phyloP scores from a whole-genome alignment of 2,888 invertebrate genomes.

The Chouioia cunea region DNA sequence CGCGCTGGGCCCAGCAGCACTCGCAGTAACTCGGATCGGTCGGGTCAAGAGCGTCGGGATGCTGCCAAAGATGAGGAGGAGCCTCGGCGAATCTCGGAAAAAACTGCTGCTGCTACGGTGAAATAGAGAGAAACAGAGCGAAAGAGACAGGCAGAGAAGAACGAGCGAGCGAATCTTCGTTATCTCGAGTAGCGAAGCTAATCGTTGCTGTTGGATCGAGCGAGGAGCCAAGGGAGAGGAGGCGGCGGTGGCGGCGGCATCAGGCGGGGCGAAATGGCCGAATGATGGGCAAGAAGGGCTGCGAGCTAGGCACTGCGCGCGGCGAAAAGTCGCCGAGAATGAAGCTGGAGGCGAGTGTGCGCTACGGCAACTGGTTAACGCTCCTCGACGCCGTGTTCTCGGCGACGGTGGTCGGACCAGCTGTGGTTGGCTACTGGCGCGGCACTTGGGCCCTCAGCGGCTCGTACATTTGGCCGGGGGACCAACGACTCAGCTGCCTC shows the following conservation, averaged over 20 bases:
- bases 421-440: slow-evolving; percentile 89
- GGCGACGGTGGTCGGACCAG: slow-evolving; percentile 80
- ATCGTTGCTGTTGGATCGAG: too few species aligned
- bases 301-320: slow-evolving; percentile 22
- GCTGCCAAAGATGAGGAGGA: slow-evolving; percentile 18
- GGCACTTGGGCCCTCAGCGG: slow-evolving; percentile 87
- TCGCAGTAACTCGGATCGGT: slow-evolving; percentile 57
- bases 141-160: too few species aligned
- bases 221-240: slow-evolving; percentile 26
- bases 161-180: neutral
- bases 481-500: slow-evolving; percentile 74
- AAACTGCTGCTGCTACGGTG: neutral
- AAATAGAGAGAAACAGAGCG: too few species aligned
- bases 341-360: slow-evolving; percentile 64
- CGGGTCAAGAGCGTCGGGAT: slow-evolving; percentile 22
- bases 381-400: slow-evolving; percentile 81
- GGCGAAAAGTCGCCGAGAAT: slow-evolving; percentile 49
- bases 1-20: slow-evolving; percentile 62
- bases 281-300: too few species aligned
- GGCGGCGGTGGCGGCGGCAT: slow-evolving; percentile 17
- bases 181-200: slow-evolving; percentile 10
- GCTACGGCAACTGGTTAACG: slow-evolving; percentile 74
- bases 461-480: slow-evolving; percentile 77
- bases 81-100: slow-evolving; percentile 23
- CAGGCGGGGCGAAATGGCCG: too few species aligned